phyloP scores from a whole-genome alignment of 2,888 invertebrate genomes.

The Steinernema scapterisci region DNA sequence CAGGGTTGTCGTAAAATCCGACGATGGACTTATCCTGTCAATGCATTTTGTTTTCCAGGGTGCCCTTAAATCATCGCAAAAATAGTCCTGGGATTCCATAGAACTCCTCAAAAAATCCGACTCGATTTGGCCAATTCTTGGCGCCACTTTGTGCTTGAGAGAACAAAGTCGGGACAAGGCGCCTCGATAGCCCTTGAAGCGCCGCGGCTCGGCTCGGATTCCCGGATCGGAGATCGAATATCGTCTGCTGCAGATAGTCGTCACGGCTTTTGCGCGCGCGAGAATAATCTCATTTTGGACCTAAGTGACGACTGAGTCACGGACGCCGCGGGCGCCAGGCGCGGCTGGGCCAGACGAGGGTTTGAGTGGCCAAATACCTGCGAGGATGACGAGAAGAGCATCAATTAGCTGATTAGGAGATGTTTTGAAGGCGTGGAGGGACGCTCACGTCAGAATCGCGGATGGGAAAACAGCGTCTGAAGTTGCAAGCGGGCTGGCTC shows the following conservation, averaged over 20 bases:
- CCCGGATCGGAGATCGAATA: constrained; percentile 1
- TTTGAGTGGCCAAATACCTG: background rate
- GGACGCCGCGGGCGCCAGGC: background rate
- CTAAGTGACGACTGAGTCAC: background rate
- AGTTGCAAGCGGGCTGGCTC: too few species aligned
- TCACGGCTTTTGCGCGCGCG: background rate
- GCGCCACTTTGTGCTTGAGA: background rate
- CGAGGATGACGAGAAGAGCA: constrained; percentile 1
- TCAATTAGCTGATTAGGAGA: constrained; percentile 24
- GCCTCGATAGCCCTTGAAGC: constrained; percentile 21
- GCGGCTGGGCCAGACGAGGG: background rate
- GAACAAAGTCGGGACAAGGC: background rate
- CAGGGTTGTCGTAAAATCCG: too few species aligned
- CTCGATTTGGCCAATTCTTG: constrained; percentile 30
- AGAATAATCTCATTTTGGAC: background rate
- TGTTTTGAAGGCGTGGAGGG: background rate
- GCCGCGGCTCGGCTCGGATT: constrained; percentile 7
- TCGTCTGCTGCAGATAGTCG: constrained; percentile 2
- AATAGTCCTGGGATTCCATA: too few species aligned
- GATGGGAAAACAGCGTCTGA: background rate
- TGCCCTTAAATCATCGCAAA: too few species aligned
- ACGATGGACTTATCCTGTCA: too few species aligned
- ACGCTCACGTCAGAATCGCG: constrained; percentile 15
- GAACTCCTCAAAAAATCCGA: too few species aligned
- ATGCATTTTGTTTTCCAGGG: too few species aligned